Conservation (phyloP, 2,113 vertebrate genomes). For the Scopus umbretta region DNA sequence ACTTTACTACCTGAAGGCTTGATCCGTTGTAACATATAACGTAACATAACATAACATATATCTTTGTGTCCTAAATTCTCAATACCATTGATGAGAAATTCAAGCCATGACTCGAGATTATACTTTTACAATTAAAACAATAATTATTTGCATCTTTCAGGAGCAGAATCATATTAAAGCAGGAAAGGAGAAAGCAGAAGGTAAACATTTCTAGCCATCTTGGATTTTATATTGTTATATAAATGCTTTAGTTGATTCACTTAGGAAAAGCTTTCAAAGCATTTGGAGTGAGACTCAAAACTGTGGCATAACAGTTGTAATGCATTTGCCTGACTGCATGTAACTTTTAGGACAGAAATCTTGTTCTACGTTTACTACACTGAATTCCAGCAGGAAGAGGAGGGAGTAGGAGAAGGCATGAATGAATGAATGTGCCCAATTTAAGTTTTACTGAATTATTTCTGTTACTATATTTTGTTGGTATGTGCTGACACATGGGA, state of each 20-base stretch:
- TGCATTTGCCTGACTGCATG: neutral
- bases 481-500: neutral
- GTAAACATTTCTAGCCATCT: constrained; percentile 43
- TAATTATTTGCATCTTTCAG: constrained; percentile 65
- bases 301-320: neutral
- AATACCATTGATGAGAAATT: neutral
- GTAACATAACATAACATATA: neutral
- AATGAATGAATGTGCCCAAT: neutral
- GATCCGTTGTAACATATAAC: neutral
- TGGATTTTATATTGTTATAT: neutral
- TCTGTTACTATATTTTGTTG: neutral
- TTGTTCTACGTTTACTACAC: neutral
- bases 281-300: neutral
- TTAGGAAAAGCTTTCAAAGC: neutral
- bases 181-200: constrained; percentile 84
- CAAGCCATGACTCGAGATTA: neutral
- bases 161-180: constrained; percentile 80
- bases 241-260: neutral
- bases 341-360: neutral
- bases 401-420: neutral
- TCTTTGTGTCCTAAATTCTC: neutral
- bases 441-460: neutral
- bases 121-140: neutral
- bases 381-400: neutral
- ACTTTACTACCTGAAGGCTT: neutral